A percentile compares a stretch with the other conserved stretches of the same genome.
Evolutionary conservation across 2,797 vertebrate species (phyloP).

Genomic region (Oreortyx pictus): DNA sequence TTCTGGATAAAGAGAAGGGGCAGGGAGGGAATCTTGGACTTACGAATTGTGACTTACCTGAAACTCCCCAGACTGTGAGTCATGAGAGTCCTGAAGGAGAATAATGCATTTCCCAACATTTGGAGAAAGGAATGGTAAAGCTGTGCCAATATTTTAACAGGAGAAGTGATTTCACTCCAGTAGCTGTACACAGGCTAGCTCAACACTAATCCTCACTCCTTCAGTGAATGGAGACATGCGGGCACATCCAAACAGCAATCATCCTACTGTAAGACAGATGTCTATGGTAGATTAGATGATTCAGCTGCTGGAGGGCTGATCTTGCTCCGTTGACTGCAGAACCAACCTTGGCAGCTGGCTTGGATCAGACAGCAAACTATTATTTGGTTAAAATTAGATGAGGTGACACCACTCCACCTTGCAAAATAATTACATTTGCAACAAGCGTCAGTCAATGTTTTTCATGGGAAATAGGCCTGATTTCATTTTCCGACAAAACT

Average conservation of each 20-base stretch:
- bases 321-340: neutral
- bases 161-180: neutral
- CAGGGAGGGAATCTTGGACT: neutral
- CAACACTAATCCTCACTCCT: neutral
- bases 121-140: neutral
- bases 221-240: neutral
- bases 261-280: constrained; percentile 40
- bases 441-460: neutral
- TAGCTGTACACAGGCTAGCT: neutral
- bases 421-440: neutral
- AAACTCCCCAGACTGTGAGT: constrained; percentile 17
- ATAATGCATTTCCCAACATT: neutral
- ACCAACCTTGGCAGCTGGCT: neutral
- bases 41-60: neutral
- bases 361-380: neutral
- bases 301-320: constrained; percentile 57
- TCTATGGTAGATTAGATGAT: constrained; percentile 56
- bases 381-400: constrained; percentile 1
- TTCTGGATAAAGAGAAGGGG: neutral
- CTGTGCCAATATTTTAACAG: neutral
- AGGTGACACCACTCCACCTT: neutral
- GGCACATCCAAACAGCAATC: constrained; percentile 49
- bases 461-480: neutral
- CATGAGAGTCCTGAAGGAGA: neutral
- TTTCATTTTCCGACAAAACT: neutral